phyloP scores from a whole-genome alignment of 2,888 invertebrate species.

The Lasius fuliginosus region DNA sequence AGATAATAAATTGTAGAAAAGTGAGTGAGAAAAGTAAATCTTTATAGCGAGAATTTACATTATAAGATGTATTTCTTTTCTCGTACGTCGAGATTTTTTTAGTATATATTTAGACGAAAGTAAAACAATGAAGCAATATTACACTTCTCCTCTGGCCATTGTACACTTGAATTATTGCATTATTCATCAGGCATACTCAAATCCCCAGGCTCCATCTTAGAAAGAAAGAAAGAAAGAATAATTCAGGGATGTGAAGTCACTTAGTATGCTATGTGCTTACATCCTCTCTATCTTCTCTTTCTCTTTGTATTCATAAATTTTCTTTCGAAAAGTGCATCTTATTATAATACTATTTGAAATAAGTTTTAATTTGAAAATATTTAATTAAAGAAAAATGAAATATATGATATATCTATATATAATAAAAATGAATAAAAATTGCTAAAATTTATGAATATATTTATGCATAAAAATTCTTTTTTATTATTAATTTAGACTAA shows the following conservation, averaged over 20 bases:
- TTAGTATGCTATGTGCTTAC: constrained; percentile 70
- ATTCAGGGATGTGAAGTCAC: constrained; percentile 66
- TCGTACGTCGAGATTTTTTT: constrained; percentile 59
- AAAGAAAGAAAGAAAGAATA: constrained; percentile 71
- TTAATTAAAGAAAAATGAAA: not conserved
- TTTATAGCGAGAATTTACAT: not conserved
- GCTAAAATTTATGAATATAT: not conserved
- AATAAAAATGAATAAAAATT: constrained; percentile 13
- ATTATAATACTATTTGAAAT: constrained; percentile 13
- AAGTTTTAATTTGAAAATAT: constrained; percentile 1
- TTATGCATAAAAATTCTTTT: not conserved
- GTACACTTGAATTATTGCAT: constrained; percentile 73
- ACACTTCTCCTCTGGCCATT: constrained; percentile 69
- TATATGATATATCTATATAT: not conserved
- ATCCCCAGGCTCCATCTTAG: constrained; percentile 66
- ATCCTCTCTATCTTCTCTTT: constrained; percentile 62
- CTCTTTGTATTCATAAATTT: constrained; percentile 61
- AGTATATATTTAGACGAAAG: constrained; percentile 56
- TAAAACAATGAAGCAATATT: constrained; percentile 67
- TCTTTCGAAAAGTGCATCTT: constrained; percentile 46
- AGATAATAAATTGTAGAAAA: too few relatives aligned
- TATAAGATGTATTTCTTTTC: constrained; percentile 38
- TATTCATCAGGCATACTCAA: constrained; percentile 76
- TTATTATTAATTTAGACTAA: constrained; percentile 10
- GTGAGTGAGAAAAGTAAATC: not conserved